These are phyloP conservation scores for Lepidothrix coronata DNA, from an alignment of 2,113 vertebrate species.

Conservation along the genomic window DNA sequence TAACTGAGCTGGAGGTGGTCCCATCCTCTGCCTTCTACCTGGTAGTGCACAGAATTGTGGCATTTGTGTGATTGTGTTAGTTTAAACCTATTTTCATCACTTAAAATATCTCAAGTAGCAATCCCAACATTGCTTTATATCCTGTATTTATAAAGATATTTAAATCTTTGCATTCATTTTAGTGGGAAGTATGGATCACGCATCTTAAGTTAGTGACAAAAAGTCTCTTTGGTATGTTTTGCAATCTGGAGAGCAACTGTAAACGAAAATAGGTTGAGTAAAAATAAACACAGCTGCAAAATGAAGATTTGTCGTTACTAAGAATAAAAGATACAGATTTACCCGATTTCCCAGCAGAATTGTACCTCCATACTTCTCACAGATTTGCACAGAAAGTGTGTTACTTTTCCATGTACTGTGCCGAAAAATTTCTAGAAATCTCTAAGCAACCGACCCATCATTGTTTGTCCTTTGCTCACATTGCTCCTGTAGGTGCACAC, in stretches of 20 bases:
- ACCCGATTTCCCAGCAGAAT: background rate
- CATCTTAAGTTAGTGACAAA: background rate
- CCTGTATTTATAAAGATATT: background rate
- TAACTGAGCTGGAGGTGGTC: background rate
- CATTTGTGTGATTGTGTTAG: background rate
- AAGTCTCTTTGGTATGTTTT: background rate
- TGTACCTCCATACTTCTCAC: background rate
- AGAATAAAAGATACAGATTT: background rate
- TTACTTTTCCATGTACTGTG: background rate
- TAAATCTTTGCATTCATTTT: background rate
- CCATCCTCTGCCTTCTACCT: background rate
- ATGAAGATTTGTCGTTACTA: background rate
- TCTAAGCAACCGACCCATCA: accelerated
- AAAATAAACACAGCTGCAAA: background rate
- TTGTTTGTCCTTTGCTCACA: background rate
- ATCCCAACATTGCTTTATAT: background rate
- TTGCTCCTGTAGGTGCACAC: accelerated
- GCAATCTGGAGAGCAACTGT: background rate
- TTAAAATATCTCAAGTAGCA: background rate
- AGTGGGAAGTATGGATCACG: background rate
- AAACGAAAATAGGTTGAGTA: background rate
- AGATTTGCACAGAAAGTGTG: background rate
- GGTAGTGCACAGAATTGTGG: background rate
- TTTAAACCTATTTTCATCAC: background rate
- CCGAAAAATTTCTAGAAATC: background rate